Evolutionary conservation across 2,888 invertebrate species (phyloP), one percentile per base, ranked within the genome.

Genomic region (Coelogynopora nodosa): DNA sequence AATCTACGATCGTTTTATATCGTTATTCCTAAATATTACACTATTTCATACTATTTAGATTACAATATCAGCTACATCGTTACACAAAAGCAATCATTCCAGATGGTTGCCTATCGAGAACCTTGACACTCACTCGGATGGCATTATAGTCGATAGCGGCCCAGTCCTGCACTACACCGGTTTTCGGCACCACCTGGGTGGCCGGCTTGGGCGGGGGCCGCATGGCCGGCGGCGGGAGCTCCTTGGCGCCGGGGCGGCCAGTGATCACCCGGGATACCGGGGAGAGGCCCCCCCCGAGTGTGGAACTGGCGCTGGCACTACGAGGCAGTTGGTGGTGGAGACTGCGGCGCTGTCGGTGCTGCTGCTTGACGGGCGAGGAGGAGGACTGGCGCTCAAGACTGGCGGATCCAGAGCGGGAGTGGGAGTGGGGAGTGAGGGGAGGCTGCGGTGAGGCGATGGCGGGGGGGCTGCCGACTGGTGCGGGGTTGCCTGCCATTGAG

Each of bases 141-240:
- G 74, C 74, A 74, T 74, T 74, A 26, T 74, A 74, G 74, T 74
- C 74, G 5, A 74, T 74, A 26, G 74, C 5, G 27, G 74, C 23
- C 74, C 74, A 74, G 23, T 74, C 74, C 23, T 74, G 74, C 74
- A 26, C 74, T 2, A 74, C 23, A 2, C 74, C 74, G 18, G 74
- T 2, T 26, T 74, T 74, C 18, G 74, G 74, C 18, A 74, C 2
- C 2, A 74, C 74, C 74, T 5, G 74, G 5, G 74, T 10, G 23
- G 74, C 74, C 2, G 74, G 74, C 27, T 74, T 74, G 74, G 74
- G 74, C 5, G 74, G 18, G 10, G 74, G 74, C 5, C 74, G 74
- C 74, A 74, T 74, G 74, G 74, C 74, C 27, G 74, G 74, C 23
- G 74, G 74, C 2, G 74, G 74, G 18, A 74, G 23, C 74, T 74